These are phyloP conservation scores for Ophioninae sp. DNA, from an alignment of 2,888 invertebrate genomes.

Conservation along the genomic window DNA sequence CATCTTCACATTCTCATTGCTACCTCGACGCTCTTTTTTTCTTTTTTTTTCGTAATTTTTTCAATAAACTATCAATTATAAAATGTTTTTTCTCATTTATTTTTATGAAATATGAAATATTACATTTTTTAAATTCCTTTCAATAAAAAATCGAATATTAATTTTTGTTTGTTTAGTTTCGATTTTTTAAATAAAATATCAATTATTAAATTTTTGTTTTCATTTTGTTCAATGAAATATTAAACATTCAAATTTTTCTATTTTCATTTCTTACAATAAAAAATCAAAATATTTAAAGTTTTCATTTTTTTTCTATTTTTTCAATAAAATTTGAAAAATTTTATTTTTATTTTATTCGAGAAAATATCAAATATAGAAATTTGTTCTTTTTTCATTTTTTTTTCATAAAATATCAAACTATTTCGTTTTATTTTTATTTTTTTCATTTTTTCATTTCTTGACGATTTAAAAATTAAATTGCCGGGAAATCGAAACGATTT, in stretches of 20 bases:
- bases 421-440: not conserved
- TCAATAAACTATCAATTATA: too few species aligned
- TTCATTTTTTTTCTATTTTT: not conserved
- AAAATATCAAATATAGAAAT: not conserved
- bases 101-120: too few species aligned
- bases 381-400: not conserved
- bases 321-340: not conserved
- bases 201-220: not conserved
- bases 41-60: not conserved
- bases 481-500: not conserved
- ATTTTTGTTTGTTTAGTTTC: not conserved
- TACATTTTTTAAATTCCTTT: too few species aligned
- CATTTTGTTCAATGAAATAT: not conserved
- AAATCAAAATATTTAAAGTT: not conserved
- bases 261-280: not conserved
- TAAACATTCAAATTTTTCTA: not conserved
- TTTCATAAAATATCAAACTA: not conserved
- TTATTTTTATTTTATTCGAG: not conserved
- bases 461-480: not conserved
- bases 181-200: not conserved
- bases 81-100: too few species aligned
- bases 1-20: slow-evolving; percentile 18
- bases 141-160: too few species aligned
- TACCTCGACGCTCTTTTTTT: not conserved
- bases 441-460: not conserved